Conservation (phyloP, 2,113 vertebrate species). For the Esox niger region DNA sequence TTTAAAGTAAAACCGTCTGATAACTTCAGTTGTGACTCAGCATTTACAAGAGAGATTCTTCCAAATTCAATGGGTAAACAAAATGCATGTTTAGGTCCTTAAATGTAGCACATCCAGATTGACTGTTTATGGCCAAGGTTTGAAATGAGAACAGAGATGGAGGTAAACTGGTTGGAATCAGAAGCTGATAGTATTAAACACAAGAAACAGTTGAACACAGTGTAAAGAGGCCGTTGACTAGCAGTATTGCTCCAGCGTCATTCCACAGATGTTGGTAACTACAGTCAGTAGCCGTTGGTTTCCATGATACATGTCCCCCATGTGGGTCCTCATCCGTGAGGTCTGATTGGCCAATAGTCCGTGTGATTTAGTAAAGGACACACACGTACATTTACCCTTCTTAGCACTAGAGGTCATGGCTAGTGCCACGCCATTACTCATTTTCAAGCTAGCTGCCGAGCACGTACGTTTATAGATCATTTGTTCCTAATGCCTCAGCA, state of each 20-base stretch:
- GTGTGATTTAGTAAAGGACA: slow-evolving; percentile 22
- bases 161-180: neutral
- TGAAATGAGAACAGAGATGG: neutral
- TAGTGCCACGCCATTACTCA: slow-evolving; percentile 37
- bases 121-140: too few species aligned
- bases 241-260: neutral
- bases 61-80: too few species aligned
- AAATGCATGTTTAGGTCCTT: too few species aligned
- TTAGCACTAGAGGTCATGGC: slow-evolving; percentile 23
- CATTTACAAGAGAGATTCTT: too few species aligned
- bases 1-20: too few species aligned
- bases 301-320: slow-evolving; percentile 26
- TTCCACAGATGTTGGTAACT: slow-evolving; percentile 35
- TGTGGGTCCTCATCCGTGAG: slow-evolving; percentile 25
- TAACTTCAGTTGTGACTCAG: too few species aligned
- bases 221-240: too few species aligned
- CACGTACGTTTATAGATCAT: slow-evolving; percentile 5
- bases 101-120: too few species aligned
- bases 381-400: slow-evolving; percentile 19
- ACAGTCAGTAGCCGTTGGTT: slow-evolving; percentile 21
- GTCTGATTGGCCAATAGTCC: slow-evolving; percentile 13
- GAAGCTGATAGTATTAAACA: too few species aligned
- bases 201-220: too few species aligned
- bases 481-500: slow-evolving; percentile 1
- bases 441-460: neutral